Evolutionary conservation across 2,888 invertebrate genomes (phyloP), one percentile per base, ranked within the genome.

Genomic region (Thereva unica): DNA sequence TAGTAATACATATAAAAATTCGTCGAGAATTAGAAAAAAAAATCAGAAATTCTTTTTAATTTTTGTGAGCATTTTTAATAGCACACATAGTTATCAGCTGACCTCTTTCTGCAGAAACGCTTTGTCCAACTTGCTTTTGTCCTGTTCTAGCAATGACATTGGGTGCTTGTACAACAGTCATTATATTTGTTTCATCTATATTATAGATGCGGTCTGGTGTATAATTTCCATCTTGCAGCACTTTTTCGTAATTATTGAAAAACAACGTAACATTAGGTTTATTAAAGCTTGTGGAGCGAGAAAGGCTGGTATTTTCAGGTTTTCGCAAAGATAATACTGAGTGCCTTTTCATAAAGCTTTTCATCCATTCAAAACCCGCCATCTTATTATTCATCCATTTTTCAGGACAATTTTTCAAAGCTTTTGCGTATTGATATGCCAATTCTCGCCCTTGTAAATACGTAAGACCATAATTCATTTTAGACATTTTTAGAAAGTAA

Each of bases 81-180:
- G 64, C 54, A 57, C 69, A 67, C 40, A 73, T 66, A 49, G 73
- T 73, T 9, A 74, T 69, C n/a, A 74, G 53, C 45, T 71, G 69
- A 44, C 73, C 71, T 70, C 71, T 68, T 69, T 76, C 74, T 42
- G 71, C 73, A 54, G 73, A 75, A 38, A 72, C 71, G 50, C 69
- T 66, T 66, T 72, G 69, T 41, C 73, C 73, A 47, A 75, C 72
- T 45, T 72, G 71, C 68, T 73, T 70, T 59, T 44, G 47, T 12
- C 71, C 70, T 53, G 64, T 70, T 44, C 56, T 23, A 41, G 69
- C 70, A 66, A 72, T 69, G 38, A 72, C 67, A 45, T 71, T 71
- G 23, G 66, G 63, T 34, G 70, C 65, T 66, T 71, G 67, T 6
- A 68, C 67, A 12, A 71, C 71, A 41, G 70, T 73, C 34, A 66